Evolutionary conservation across 2,797 vertebrate genomes (phyloP), one percentile per base, ranked within the genome.

Genomic region (Coregonus sp.): DNA sequence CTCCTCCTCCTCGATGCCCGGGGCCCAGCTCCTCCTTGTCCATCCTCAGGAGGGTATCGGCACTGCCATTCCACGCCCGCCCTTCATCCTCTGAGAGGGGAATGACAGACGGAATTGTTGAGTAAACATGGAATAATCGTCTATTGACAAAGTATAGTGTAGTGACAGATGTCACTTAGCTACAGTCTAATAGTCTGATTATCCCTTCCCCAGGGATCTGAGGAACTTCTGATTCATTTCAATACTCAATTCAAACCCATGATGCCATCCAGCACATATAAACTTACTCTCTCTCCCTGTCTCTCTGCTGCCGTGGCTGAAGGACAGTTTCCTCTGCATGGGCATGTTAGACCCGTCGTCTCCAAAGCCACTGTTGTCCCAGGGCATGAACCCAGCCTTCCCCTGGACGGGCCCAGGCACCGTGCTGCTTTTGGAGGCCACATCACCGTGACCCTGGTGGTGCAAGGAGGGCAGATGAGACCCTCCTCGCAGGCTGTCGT

Each of bases 251-350:
- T 69, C 31, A 35, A 40, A 69, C 33, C 67, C 67, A 37, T 15
- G 40, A 5, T 84, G 86, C 82, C 77, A 77, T 75, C 87, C 78
- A 81, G 81, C 79, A 80, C 40, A 72, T 78, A 52, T 50, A 25
- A 78, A 93, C 96, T 96, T 93, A 97, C 96, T 96, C 80, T 96
- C 96, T 2, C 89, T 84, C 0, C 96, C 96, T 2, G 89, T 84
- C 0, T 96, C 96, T 88, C 95, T 93, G 85, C 93, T 94, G 66
- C 95, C 91, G 67, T 96, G 94, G 82, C 93, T 95, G 89, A 95
- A 95, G 76, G 95, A 96, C 37, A 96, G 86, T 78, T 96, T 96
- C 83, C 96, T 93, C 81, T 96, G 96, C 90, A 96, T 94, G 56
- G 95, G 94, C 95, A 95, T 96, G 84, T 94, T 95, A 14, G 91